Base-by-base conservation (phyloP, 1,140 invertebrate genomes). In the Drosophila bifasciata region DNA sequence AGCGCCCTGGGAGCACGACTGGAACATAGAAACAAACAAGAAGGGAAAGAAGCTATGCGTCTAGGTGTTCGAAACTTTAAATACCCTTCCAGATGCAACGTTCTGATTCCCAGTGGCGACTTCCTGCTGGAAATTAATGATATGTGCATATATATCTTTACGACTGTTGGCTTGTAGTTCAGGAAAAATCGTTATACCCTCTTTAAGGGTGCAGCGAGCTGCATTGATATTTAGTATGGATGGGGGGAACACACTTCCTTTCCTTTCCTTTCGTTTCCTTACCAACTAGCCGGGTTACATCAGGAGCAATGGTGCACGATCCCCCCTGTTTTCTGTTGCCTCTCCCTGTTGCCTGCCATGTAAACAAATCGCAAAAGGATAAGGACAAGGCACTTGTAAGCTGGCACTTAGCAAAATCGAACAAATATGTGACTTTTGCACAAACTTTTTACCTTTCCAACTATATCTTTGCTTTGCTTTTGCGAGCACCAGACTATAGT, bases 311-410 rank as follows among this genome's bases (percentile, higher is more conserved):
- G 36, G 45, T n/a, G 32, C 44, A 16, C 44, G 41, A 39, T 21
- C 39, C 40, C 16, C n/a, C n/a, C n/a, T n/a, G n/a, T 3, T 40
- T 39, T 23, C 59, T 73, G 50, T 36, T 16, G 16, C n/a, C 28
- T 46, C 51, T 48, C 3, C 16, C 25, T 62, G 59, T 79, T 61
- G 60, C 32, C 56, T 55, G 44, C 52, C 77, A 76, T 77, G 78
- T 81, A 81, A 81, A 77, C 78, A 81, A 80, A 80, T 80, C 78
- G 72, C 71, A 80, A 61, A 79, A 79, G 77, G 77, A 79, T 80
- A 80, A 81, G 78, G 67, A 58, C 73, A 81, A 72, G 79, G 72
- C 67, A 80, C 79, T 81, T 81, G 79, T 76, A 76, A 76, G 78
- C 79, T 61, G 71, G 79, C 73, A 81, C 79, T 81, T 81, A 81